phyloP scores from a whole-genome alignment of 92 coral and sea anemone genomes.

The Muricea muricata region DNA sequence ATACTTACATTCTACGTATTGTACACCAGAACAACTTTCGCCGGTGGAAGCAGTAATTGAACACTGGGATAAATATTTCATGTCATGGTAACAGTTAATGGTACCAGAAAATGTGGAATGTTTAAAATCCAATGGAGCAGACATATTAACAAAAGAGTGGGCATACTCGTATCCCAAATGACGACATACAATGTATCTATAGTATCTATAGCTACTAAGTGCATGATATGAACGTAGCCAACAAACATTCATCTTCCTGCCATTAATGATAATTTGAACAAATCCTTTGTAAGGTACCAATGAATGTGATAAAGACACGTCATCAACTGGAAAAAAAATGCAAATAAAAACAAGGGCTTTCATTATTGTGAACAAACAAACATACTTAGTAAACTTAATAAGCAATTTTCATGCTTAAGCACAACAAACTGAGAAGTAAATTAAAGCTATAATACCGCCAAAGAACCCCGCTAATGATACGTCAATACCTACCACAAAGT shows the following conservation, averaged over 20 bases:
- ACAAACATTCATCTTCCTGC: background rate
- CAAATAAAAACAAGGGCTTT: too few species aligned
- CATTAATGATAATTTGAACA: background rate
- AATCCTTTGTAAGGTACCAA: too few species aligned
- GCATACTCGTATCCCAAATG: background rate
- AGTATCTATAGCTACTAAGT: too few species aligned
- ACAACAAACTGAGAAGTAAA: too few species aligned
- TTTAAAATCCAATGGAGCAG: background rate
- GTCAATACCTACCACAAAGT: background rate
- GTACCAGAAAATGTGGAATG: background rate
- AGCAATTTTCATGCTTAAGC: too few species aligned
- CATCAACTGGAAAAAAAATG: background rate
- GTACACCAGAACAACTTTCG: background rate
- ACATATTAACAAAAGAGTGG: background rate
- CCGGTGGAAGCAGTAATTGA: background rate
- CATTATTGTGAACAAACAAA: too few species aligned
- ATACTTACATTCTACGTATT: background rate
- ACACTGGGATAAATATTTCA: constrained; percentile 2
- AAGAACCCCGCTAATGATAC: too few species aligned
- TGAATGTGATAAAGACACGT: background rate
- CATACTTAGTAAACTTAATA: too few species aligned
- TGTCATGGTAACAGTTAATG: background rate
- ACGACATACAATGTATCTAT: background rate
- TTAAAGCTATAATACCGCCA: too few species aligned
- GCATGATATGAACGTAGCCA: background rate